A percentile compares a stretch with the other conserved stretches of the same genome.
Evolutionary conservation across 2,113 vertebrate species (phyloP).

Genomic region (Actenoides lindsayi): DNA sequence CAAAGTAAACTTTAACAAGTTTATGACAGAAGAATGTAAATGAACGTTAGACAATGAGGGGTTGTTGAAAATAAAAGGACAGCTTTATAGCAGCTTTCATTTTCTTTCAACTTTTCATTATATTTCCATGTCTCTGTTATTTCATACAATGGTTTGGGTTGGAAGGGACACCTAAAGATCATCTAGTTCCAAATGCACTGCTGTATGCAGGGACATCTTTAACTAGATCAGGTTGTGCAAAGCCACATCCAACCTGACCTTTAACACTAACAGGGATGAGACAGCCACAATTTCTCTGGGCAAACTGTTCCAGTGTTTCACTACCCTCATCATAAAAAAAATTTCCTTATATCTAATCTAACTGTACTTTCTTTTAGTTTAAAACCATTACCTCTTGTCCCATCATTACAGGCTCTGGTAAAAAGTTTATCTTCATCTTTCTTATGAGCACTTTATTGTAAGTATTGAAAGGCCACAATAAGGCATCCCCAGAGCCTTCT

Average conservation of each 20-base stretch:
- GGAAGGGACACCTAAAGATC: background rate
- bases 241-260: background rate
- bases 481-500: background rate
- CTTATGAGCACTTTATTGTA: background rate
- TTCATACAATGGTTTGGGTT: background rate
- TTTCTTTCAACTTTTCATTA: background rate
- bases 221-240: background rate
- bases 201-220: background rate
- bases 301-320: background rate
- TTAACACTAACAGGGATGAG: background rate
- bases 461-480: background rate
- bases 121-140: background rate
- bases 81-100: background rate
- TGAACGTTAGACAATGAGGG: background rate
- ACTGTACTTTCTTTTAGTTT: background rate
- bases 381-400: background rate
- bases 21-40: background rate
- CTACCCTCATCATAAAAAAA: accelerated
- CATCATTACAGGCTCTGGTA: background rate
- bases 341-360: background rate
- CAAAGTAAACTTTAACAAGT: background rate
- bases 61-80: background rate
- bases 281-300: background rate
- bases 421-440: background rate
- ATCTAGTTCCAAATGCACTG: background rate